A percentile compares a stretch with the other conserved stretches of the same genome.
Conservation (phyloP, 2,113 vertebrate genomes). For the Redunca redunca region DNA sequence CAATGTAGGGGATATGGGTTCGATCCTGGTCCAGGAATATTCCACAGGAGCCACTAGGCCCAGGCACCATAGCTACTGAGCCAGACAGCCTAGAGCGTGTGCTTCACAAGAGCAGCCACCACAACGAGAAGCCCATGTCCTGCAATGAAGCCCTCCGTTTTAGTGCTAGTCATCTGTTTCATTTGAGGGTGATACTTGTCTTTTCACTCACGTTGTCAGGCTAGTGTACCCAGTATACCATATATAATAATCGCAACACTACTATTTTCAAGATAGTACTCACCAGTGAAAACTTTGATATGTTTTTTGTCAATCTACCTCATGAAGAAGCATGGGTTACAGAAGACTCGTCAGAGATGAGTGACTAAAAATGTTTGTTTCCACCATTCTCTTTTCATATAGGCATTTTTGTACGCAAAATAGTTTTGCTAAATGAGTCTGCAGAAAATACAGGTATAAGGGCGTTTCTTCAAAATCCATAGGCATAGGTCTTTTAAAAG, state of each 20-base stretch:
- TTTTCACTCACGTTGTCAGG: neutral
- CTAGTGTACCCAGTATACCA: neutral
- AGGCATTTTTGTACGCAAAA: neutral
- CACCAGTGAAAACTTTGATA: neutral
- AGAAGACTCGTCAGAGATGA: neutral
- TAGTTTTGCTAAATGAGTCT: neutral
- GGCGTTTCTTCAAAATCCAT: neutral
- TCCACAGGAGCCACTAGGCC: neutral
- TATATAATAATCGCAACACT: neutral
- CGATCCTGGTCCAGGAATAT: neutral
- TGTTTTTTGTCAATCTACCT: neutral
- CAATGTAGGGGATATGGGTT: neutral
- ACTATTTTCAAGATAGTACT: neutral
- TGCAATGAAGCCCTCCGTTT: neutral
- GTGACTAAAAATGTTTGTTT: neutral
- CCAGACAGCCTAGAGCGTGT: neutral
- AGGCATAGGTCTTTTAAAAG: neutral
- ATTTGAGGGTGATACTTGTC: neutral
- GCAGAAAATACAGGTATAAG: neutral
- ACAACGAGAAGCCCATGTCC: accelerated
- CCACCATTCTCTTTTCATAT: neutral
- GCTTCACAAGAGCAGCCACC: neutral
- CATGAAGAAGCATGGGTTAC: neutral
- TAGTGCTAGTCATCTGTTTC: neutral
- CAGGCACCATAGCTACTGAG: neutral